A percentile compares a stretch with the other conserved stretches of the same genome.
These are phyloP conservation scores for Agelastica alni DNA, from an alignment of 2,888 invertebrate genomes.

Conservation along the genomic window DNA sequence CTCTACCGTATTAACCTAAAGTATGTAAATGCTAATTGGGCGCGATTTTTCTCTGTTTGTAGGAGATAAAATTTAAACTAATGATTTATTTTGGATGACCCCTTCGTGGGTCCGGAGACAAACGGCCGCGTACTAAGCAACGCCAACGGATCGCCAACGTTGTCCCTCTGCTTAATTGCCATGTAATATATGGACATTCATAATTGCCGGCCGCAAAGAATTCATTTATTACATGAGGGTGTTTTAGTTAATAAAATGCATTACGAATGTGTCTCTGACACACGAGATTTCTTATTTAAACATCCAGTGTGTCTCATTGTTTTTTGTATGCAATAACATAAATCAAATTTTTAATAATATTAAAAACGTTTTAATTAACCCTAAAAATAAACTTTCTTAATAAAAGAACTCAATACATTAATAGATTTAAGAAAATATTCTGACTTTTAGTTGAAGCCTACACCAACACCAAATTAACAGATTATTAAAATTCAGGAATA, in stretches of 20 bases:
- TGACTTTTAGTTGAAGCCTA: too few relatives aligned
- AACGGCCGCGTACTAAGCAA: constrained; percentile 38
- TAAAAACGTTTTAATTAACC: too few relatives aligned
- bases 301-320: constrained; percentile 27
- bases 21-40: constrained; percentile 45
- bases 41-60: constrained; percentile 46
- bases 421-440: too few relatives aligned
- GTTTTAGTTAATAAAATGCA: constrained; percentile 46
- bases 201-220: constrained; percentile 53
- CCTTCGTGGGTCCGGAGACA: constrained; percentile 37
- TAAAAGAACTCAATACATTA: too few relatives aligned
- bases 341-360: too few relatives aligned
- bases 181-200: constrained; percentile 53
- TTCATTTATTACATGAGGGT: constrained; percentile 48
- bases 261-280: constrained; percentile 40
- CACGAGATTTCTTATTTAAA: constrained; percentile 29
- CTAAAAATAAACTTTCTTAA: too few relatives aligned
- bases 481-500: too few relatives aligned
- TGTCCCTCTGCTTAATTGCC: constrained; percentile 53
- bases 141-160: constrained; percentile 39
- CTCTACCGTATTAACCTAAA: constrained; percentile 36
- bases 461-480: too few relatives aligned
- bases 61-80: constrained; percentile 47
- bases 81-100: constrained; percentile 45
- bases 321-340: too few relatives aligned